Base-by-base conservation (phyloP, 1,140 invertebrate species). In the Dendroctonus ponderosae region DNA sequence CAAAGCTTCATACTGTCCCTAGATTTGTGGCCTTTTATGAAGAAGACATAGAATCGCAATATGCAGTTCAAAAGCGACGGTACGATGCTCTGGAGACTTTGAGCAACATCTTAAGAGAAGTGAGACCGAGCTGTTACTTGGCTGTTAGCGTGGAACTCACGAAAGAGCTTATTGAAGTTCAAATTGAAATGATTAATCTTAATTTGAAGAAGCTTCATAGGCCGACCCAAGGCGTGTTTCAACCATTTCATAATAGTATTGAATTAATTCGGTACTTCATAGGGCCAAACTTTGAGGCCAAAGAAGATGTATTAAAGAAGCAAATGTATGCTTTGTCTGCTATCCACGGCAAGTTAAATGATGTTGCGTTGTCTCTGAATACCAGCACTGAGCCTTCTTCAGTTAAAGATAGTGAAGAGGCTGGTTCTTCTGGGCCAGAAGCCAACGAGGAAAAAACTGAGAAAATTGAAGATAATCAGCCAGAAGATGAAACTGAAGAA, bases 31-130 rank as follows among this genome's bases (percentile, higher is more conserved):
- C 87, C 3, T 86, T 87, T 71, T 91, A 88, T 79, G 89, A 91
- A 76, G 74, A 80, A 9, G 84, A 87, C 70, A 77, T 86, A 44
- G 87, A 89, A 62, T 82, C 82, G 58, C 85, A 88, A 74, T 89
- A 89, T 74, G 85, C 83, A 66, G 86, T 90, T 77, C 86, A 89
- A 71, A 90, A 89, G 76, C 79, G 87, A 51, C 76, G 89, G 43
- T 82, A 86, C 8, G 88, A 90, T 67, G 82, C 89, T 72, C 73
- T 91, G 46, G 83, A 86, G 71, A 83, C 82, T 3, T 71, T 89
- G 0, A 83, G 77, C 66, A 68, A 67, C 11, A 71, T 80, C 51
- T 68, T 81, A 44, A 75, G 73, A 68, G 79, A 81, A 69, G 72
- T 79, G 7, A 67, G 78, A 51, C 79, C 79, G 0, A 76, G 75